Percentiles rank a stretch among this genome's conserved stretches.
Conservation (phyloP, 2,113 vertebrate genomes). For the Neomonachus schauinslandi region DNA sequence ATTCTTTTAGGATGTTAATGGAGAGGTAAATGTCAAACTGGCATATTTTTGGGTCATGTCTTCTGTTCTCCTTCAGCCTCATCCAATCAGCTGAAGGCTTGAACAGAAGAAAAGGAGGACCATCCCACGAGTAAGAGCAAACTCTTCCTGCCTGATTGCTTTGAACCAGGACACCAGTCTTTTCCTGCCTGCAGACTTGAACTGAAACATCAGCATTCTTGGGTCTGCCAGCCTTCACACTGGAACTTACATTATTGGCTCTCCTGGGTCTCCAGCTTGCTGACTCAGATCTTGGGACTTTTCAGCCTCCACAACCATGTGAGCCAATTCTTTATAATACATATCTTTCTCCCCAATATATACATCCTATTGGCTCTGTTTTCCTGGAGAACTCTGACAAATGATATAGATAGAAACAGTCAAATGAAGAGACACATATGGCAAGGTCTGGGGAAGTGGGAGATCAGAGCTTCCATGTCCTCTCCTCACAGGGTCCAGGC, state of each 20-base stretch:
- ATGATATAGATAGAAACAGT: not conserved
- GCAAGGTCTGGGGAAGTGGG: not conserved
- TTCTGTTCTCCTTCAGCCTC: not conserved
- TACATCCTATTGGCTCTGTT: not conserved
- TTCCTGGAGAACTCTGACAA: not conserved
- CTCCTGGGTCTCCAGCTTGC: not conserved
- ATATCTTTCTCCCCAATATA: not conserved
- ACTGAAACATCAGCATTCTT: not conserved
- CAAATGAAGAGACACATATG: not conserved
- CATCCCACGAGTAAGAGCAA: not conserved
- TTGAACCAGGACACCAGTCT: not conserved
- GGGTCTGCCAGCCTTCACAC: not conserved
- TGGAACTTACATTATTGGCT: not conserved
- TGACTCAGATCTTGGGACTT: not conserved
- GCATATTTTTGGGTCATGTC: not conserved
- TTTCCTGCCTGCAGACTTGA: not conserved
- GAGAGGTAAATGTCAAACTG: not conserved
- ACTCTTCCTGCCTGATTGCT: not conserved
- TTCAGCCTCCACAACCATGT: not conserved
- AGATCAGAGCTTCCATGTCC: not conserved
- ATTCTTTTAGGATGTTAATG: not conserved
- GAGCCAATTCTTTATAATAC: not conserved
- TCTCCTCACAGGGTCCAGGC: not conserved
- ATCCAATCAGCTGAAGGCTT: not conserved
- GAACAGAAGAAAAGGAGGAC: not conserved